Percentiles rank a stretch among this genome's conserved stretches.
phyloP scores from a whole-genome alignment of 2,888 invertebrate genomes.

The Prenolepis imparis region DNA sequence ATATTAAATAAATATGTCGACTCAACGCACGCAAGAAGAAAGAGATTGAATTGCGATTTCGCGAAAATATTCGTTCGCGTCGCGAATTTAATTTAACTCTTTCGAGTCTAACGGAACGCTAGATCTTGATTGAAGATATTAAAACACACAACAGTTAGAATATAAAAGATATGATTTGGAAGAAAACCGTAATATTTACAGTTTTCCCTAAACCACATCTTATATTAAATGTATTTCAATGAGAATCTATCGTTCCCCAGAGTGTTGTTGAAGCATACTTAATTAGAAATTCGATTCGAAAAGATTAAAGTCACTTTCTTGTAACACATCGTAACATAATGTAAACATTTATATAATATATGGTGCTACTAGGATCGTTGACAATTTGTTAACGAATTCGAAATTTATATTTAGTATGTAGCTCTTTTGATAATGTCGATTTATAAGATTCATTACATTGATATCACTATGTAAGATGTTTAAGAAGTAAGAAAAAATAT shows the following conservation, averaged over 20 bases:
- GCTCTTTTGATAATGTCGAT: conserved; percentile 64
- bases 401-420: conserved; percentile 65
- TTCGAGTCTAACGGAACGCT: neutral
- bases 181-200: neutral
- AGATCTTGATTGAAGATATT: conserved; percentile 9
- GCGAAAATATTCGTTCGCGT: neutral
- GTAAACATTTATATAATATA: conserved; percentile 44
- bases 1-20: conserved; percentile 46
- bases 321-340: neutral
- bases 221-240: conserved; percentile 5
- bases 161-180: conserved; percentile 5
- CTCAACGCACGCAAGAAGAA: neutral
- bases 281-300: conserved; percentile 7
- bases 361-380: conserved; percentile 52
- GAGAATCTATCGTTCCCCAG: conserved; percentile 10
- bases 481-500: conserved; percentile 61
- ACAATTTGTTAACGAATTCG: conserved; percentile 57
- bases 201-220: neutral
- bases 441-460: conserved; percentile 67
- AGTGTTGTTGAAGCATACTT: neutral
- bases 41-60: neutral
- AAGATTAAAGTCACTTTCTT: conserved; percentile 19
- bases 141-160: neutral
- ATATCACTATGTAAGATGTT: conserved; percentile 65
- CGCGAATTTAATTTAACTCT: conserved; percentile 15